These are phyloP conservation scores for Furcula furcula DNA, from an alignment of 2,888 invertebrate species.

Conservation along the genomic window DNA sequence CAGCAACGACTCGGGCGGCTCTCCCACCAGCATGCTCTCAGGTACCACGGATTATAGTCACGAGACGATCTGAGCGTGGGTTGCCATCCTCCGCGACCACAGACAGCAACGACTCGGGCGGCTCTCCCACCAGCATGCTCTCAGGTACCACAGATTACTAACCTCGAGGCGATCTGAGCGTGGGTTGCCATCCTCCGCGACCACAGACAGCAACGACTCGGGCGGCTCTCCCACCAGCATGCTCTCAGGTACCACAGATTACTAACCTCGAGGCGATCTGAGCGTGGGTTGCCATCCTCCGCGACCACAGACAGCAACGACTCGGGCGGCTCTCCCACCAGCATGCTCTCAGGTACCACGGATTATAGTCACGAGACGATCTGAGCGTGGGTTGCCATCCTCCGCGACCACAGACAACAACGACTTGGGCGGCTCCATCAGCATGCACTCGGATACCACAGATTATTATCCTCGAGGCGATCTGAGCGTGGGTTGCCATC, in stretches of 20 bases:
- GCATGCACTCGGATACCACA: conserved; percentile 1
- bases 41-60: no score
- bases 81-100: conserved; percentile 7
- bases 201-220: conserved; percentile 92
- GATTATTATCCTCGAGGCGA: no score
- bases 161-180: conserved; percentile 91
- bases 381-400: no score
- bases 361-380: no score
- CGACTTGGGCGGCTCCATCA: conserved; percentile 1
- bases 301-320: background rate
- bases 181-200: conserved; percentile 90
- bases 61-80: no score
- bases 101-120: conserved; percentile 8
- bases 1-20: background rate
- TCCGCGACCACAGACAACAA: background rate
- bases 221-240: conserved; percentile 92
- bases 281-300: no score
- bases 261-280: no score
- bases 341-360: no score
- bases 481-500: no score
- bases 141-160: no score
- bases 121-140: conserved; percentile 4
- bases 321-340: background rate
- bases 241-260: conserved; percentile 89
- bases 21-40: conserved; percentile 4